These are phyloP conservation scores for Diadophis punctatus DNA, from an alignment of 2,113 vertebrate genomes.

Conservation along the genomic window DNA sequence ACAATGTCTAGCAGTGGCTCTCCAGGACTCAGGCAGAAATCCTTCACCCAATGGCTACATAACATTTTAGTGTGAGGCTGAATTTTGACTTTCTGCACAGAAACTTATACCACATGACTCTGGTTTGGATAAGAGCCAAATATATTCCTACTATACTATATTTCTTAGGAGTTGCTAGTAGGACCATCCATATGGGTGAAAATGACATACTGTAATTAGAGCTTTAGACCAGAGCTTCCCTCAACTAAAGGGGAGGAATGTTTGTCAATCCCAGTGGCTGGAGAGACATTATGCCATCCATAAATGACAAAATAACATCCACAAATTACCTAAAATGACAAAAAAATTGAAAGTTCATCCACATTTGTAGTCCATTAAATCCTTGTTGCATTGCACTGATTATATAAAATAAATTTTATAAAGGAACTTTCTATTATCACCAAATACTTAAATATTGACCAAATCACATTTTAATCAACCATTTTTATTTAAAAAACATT, in stretches of 20 bases:
- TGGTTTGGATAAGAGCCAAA: not conserved
- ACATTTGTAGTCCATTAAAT: not conserved
- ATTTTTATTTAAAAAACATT: not conserved
- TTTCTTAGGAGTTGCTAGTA: not conserved
- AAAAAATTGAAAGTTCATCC: not conserved
- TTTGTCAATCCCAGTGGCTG: not conserved
- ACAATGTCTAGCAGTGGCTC: not conserved
- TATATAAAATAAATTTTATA: not conserved
- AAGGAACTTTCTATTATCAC: not conserved
- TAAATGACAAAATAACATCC: not conserved
- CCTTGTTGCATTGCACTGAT: not conserved
- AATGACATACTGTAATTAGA: not conserved
- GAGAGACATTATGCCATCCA: not conserved
- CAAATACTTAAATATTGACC: not conserved
- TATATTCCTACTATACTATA: not conserved
- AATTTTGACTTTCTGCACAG: not conserved
- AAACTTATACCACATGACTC: not conserved
- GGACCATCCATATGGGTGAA: not conserved
- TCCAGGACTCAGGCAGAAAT: not conserved
- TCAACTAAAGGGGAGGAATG: not conserved
- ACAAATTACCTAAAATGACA: not conserved
- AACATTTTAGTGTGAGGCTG: not conserved
- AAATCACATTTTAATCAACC: not conserved
- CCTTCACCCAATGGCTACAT: not conserved
- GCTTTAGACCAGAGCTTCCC: not conserved